Evolutionary conservation across 53 echinoderm and acorn worm genomes (phyloP).

Genomic region (Echinarachnius parma): DNA sequence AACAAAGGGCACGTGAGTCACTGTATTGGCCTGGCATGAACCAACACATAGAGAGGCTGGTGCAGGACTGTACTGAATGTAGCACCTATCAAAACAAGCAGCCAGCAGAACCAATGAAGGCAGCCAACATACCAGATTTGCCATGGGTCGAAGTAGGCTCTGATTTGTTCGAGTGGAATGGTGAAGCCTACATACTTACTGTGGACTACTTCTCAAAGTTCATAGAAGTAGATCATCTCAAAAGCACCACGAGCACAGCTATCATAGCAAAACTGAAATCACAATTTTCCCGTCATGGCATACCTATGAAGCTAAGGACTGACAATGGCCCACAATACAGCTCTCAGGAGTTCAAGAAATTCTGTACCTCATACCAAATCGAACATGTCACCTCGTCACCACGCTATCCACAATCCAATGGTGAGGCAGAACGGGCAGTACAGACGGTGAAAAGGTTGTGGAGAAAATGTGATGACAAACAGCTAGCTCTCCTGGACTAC

Average conservation of each 20-base stretch:
- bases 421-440: constrained; percentile 46
- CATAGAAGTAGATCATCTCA: constrained; percentile 47
- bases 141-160: constrained; percentile 54
- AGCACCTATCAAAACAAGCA: constrained; percentile 48
- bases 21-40: constrained; percentile 64
- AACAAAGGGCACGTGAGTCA: constrained; percentile 49
- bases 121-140: constrained; percentile 30
- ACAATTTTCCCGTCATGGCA: constrained; percentile 51
- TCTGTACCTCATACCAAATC: constrained; percentile 42
- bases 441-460: constrained; percentile 51
- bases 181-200: constrained; percentile 8
- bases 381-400: constrained; percentile 58
- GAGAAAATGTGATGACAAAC: constrained; percentile 56
- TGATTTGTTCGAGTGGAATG: constrained; percentile 47
- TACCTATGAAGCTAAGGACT: constrained; percentile 43
- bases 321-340: constrained; percentile 56
- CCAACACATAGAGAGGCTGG: constrained; percentile 38
- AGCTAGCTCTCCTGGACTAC: constrained; percentile 54
- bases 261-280: constrained; percentile 31
- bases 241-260: constrained; percentile 26
- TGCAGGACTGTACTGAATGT: constrained; percentile 50
- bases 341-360: constrained; percentile 37
- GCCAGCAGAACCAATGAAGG: constrained; percentile 39
- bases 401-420: constrained; percentile 56
- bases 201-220: constrained; percentile 68